A percentile compares a stretch with the other conserved stretches of the same genome.
Conservation (phyloP, 2,797 vertebrate genomes). For the Octomys mimax region DNA sequence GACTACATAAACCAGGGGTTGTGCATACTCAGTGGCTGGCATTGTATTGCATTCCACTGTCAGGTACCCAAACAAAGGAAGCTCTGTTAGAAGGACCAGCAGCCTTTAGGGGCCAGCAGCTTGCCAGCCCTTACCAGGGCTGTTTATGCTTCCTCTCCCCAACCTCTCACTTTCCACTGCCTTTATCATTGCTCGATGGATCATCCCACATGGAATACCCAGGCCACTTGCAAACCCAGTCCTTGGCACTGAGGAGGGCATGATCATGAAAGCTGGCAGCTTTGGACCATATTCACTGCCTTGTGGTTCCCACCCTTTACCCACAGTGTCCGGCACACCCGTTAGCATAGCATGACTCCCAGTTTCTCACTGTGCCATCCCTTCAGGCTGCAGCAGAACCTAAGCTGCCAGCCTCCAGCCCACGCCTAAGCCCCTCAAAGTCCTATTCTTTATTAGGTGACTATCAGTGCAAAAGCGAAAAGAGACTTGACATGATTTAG, state of each 20-base stretch:
- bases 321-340: neutral
- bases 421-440: neutral
- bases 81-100: neutral
- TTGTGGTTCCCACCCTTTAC: neutral
- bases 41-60: neutral
- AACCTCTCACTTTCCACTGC: neutral
- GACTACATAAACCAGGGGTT: slow-evolving; percentile 4
- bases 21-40: neutral
- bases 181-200: neutral
- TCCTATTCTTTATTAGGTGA: neutral
- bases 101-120: neutral
- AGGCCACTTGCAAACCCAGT: neutral
- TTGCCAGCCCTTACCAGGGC: neutral
- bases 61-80: neutral
- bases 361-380: neutral
- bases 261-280: neutral
- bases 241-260: neutral
- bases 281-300: neutral
- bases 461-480: neutral
- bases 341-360: neutral
- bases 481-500: neutral
- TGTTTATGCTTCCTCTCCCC: neutral
- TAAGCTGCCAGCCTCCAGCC: neutral
- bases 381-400: neutral
- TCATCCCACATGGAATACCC: neutral